Conservation (phyloP, 2,888 invertebrate genomes). For the Rhagonycha lutea region DNA sequence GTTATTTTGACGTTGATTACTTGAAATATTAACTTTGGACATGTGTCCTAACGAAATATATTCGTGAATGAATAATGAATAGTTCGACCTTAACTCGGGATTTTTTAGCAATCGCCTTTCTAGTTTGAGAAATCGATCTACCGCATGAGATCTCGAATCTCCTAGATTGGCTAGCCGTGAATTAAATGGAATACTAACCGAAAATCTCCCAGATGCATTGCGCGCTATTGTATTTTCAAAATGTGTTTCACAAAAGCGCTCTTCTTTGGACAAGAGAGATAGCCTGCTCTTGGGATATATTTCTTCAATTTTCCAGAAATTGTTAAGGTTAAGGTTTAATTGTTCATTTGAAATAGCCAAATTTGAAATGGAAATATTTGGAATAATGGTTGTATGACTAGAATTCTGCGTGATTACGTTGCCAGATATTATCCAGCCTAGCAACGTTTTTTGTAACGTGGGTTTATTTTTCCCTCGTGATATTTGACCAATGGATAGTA, state of each 20-base stretch:
- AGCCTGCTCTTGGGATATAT: not conserved
- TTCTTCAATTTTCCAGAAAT: conserved; percentile 13
- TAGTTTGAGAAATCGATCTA: not conserved
- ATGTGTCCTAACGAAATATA: conserved; percentile 9
- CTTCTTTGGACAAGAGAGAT: not conserved
- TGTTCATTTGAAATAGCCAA: not conserved
- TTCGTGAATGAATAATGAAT: conserved; percentile 2
- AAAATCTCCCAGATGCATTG: not conserved
- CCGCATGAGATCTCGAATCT: not conserved
- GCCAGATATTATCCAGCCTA: conserved; percentile 13
- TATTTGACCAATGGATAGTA: conserved; percentile 4
- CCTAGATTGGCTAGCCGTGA: not conserved
- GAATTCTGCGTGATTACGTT: too few relatives aligned
- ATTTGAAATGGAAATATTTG: not conserved
- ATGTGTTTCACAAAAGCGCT: conserved; percentile 14
- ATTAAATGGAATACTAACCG: conserved; percentile 12
- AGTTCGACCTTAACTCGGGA: too few relatives aligned
- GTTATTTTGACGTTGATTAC: not conserved
- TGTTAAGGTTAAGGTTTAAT: not conserved
- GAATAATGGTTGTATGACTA: not conserved
- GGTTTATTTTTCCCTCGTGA: not conserved
- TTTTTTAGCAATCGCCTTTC: too few relatives aligned
- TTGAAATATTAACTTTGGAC: not conserved
- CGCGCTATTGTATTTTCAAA: not conserved
- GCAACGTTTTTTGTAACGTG: conserved; percentile 7